Conservation (phyloP, 2,797 vertebrate species). For the Pogoniulus pusillus region DNA sequence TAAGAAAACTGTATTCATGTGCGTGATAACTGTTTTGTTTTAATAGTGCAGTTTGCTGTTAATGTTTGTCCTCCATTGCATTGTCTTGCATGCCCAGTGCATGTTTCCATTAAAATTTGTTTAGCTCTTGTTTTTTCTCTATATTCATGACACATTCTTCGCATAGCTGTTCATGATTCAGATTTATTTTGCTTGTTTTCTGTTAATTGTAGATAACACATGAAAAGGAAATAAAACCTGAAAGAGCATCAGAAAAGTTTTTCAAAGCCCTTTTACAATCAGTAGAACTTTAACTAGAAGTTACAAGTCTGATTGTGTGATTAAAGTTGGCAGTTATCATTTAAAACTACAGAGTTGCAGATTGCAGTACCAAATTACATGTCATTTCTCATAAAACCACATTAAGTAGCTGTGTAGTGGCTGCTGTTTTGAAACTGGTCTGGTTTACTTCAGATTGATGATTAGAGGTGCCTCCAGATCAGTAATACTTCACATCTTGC, state of each 20-base stretch:
- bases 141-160: constrained; percentile 70
- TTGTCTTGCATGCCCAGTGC: constrained; percentile 78
- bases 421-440: neutral
- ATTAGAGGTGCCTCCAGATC: neutral
- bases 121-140: constrained; percentile 74
- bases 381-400: neutral
- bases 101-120: constrained; percentile 80
- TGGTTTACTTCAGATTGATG: constrained; percentile 31
- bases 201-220: constrained; percentile 72
- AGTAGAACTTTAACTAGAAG: neutral
- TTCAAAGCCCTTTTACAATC: constrained; percentile 11
- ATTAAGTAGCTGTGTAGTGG: neutral
- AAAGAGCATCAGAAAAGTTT: constrained; percentile 60
- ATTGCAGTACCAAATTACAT: constrained; percentile 60
- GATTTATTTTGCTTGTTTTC: constrained; percentile 76
- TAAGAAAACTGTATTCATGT: constrained; percentile 29
- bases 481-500: constrained; percentile 12
- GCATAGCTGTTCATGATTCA: constrained; percentile 71
- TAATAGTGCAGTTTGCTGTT: constrained; percentile 73
- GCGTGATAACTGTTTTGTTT: constrained; percentile 64
- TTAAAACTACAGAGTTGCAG: neutral
- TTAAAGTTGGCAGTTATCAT: neutral
- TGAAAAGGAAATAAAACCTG: constrained; percentile 72
- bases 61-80: constrained; percentile 70
- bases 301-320: neutral